Percentiles rank a stretch among this genome's conserved stretches.
Evolutionary conservation across 2,113 vertebrate species (phyloP).

Genomic region (Phasianus colchicus): DNA sequence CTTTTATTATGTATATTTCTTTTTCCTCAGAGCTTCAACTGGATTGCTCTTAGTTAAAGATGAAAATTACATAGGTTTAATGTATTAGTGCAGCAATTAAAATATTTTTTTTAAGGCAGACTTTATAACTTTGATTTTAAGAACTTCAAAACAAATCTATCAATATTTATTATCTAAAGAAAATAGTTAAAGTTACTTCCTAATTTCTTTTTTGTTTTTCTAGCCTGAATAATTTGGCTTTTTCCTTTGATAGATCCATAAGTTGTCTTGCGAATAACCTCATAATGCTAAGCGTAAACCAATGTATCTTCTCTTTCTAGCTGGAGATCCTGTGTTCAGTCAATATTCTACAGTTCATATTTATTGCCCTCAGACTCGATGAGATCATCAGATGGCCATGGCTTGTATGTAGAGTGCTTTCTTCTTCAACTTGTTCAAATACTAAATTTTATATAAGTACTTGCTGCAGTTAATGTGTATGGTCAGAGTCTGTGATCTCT

Average conservation of each 20-base stretch:
- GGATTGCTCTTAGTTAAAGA: not conserved
- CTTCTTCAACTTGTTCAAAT: constrained; percentile 21
- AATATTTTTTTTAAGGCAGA: not conserved
- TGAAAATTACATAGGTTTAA: not conserved
- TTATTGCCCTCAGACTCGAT: constrained; percentile 96
- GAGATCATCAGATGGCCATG: constrained; percentile 97
- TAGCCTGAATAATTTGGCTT: not conserved
- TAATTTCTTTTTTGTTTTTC: not conserved
- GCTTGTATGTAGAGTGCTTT: constrained; percentile 87
- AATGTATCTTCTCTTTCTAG: constrained; percentile 75
- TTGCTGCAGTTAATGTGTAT: not conserved
- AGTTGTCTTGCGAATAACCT: not conserved
- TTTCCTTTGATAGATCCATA: not conserved
- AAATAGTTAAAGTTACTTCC: not conserved
- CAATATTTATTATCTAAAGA: not conserved
- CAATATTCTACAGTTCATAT: constrained; percentile 99
- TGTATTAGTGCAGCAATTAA: not conserved
- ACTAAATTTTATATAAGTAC: not conserved
- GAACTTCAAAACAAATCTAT: not conserved
- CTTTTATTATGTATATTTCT: not conserved
- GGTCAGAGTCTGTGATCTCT: not conserved
- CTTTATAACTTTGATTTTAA: not conserved
- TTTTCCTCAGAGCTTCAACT: not conserved
- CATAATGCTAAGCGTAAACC: not conserved
- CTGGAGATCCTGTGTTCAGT: constrained; percentile 98